Base-by-base conservation (phyloP, 2,113 vertebrate genomes). In the Dryoscopus gambensis region DNA sequence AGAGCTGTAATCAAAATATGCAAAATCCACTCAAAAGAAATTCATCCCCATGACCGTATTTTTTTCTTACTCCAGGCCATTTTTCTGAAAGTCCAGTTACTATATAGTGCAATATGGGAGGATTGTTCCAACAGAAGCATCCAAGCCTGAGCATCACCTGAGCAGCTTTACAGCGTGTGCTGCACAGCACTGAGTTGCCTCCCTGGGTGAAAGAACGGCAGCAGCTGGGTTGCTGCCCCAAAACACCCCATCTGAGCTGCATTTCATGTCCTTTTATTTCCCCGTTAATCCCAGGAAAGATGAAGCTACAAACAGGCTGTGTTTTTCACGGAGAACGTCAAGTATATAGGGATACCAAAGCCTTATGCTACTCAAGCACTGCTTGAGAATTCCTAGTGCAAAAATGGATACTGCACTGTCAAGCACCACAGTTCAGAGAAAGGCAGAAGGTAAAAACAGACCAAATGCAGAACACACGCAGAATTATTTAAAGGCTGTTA, bases 31-130 rank as follows among this genome's bases (percentile, higher is more conserved):
- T 65, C 13, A 63, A 44, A 81, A 59, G 24, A 28, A 47, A 77
- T 35, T 77, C 1, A 25, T 31, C 42, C 62, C 7, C 31, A 7
- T 23, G 11, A 53, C 8, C 0, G 0, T 17, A 17, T 17, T 64
- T 47, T 60, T 44, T 22, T 53, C 27, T 8, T 7, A 5, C 49
- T 75, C 39, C 16, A 11, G 40, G 40, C 6, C n/a, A 22, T 49
- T 64, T 39, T 86, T 70, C 21, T 39, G 5, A 30, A 70, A 21
- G 21, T 10, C 9, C 20, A 57, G 6, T 59, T 37, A 76, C 7
- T 70, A 42, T 18, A 53, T 0, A 53, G 5, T 16, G 33, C 15
- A 40, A 14, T 16, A 33, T 28, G n/a, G 31, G 11, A 68, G 13
- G 80, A 89, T 1, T 63, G 25, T 22, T 84, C 44, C 52, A 67